These are phyloP conservation scores for Acanthopagrus latus DNA, from an alignment of 2,797 vertebrate species.

Conservation along the genomic window DNA sequence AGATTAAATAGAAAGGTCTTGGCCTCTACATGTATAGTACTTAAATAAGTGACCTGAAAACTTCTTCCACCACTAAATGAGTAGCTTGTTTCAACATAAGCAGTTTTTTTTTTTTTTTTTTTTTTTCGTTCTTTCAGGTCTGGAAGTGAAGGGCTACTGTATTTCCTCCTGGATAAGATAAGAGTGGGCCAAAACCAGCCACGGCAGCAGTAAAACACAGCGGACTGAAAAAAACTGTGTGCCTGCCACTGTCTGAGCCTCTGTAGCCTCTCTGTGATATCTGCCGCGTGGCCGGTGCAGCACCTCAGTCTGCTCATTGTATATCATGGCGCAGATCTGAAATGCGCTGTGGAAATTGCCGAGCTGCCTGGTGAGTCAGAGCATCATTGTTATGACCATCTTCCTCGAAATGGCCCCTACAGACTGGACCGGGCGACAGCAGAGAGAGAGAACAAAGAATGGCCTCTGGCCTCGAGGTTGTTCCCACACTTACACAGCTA, in stretches of 20 bases:
- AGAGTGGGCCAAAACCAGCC: slow-evolving; percentile 29
- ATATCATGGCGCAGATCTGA: slow-evolving; percentile 52
- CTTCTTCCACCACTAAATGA: not conserved
- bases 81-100: not conserved
- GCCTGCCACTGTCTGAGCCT: slow-evolving; percentile 35
- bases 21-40: too few species aligned
- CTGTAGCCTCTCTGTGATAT: slow-evolving; percentile 43
- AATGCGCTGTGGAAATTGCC: slow-evolving; percentile 42
- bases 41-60: not conserved
- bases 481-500: slow-evolving; percentile 66
- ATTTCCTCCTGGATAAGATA: slow-evolving; percentile 46
- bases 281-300: slow-evolving; percentile 3
- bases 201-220: slow-evolving; percentile 9
- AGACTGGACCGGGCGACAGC: slow-evolving; percentile 34
- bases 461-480: slow-evolving; percentile 63
- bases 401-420: slow-evolving; percentile 58
- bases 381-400: slow-evolving; percentile 55
- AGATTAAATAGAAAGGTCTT: too few species aligned
- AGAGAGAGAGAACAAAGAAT: slow-evolving; percentile 71
- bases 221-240: slow-evolving; percentile 29
- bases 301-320: slow-evolving; percentile 31
- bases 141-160: slow-evolving; percentile 26
- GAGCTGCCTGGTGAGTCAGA: slow-evolving; percentile 50
- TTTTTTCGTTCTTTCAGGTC: too few species aligned
- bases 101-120: not conserved